Conservation (phyloP, 30 jellyfish, hydroid and myxozoan genomes). For the Clytia hemisphaerica region DNA sequence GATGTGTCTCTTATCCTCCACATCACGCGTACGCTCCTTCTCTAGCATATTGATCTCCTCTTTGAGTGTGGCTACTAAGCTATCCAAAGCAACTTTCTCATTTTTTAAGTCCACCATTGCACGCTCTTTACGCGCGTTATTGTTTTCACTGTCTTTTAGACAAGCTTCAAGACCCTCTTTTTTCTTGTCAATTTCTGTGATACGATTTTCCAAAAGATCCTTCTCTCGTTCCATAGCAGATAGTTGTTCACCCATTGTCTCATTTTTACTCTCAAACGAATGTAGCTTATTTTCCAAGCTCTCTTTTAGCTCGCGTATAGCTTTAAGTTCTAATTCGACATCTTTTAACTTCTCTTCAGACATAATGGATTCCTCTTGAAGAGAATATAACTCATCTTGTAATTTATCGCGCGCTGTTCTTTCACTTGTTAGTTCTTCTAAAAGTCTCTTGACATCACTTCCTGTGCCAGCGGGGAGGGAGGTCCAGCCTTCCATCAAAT, state of each 20-base stretch:
- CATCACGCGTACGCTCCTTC: slow-evolving; percentile 72
- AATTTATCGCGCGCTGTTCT: slow-evolving; percentile 50
- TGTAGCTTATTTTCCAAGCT: slow-evolving; percentile 70
- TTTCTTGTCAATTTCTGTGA: slow-evolving; percentile 65
- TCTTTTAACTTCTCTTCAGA: slow-evolving; percentile 78
- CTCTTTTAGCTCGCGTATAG: slow-evolving; percentile 81
- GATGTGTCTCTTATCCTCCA: slow-evolving; percentile 67
- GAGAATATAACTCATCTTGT: slow-evolving; percentile 49
- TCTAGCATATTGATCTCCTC: slow-evolving; percentile 89
- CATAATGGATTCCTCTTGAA: slow-evolving; percentile 54
- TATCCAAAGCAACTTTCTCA: slow-evolving; percentile 95
- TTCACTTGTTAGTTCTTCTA: slow-evolving; percentile 72
- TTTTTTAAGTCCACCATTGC: slow-evolving; percentile 82
- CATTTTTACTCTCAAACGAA: slow-evolving; percentile 57
- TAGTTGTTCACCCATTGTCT: slow-evolving; percentile 60
- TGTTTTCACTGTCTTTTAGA: slow-evolving; percentile 63
- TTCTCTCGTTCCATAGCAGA: slow-evolving; percentile 50
- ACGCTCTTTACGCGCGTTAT: slow-evolving; percentile 93
- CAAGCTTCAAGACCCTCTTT: slow-evolving; percentile 62
- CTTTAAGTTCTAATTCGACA: slow-evolving; percentile 71
- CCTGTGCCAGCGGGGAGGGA: slow-evolving; percentile 33
- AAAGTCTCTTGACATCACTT: slow-evolving; percentile 49
- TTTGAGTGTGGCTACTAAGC: slow-evolving; percentile 77
- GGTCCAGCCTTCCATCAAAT: slow-evolving; percentile 63
- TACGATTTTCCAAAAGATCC: slow-evolving; percentile 56